A percentile compares a stretch with the other conserved stretches of the same genome.
phyloP scores from a whole-genome alignment of 1,140 invertebrate species.

The Tetraneura akinire region DNA sequence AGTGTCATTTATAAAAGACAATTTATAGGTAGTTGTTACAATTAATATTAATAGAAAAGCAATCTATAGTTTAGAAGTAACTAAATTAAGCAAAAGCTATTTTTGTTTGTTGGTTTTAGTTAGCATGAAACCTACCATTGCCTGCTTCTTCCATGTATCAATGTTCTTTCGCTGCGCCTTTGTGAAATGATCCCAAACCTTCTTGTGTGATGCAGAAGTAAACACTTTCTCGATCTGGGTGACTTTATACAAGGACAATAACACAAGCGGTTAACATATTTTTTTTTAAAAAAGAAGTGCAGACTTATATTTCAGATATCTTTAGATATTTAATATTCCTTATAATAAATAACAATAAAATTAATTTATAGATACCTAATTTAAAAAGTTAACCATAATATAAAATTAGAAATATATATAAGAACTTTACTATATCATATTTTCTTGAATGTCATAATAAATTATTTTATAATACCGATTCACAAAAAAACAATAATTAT shows the following conservation, averaged over 20 bases:
- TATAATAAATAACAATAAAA: not conserved
- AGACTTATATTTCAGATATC: conserved; percentile 5
- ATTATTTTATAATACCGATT: no score
- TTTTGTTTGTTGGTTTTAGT: conserved; percentile 34
- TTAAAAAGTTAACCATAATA: no score
- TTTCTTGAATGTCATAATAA: no score
- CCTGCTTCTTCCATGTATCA: conserved; percentile 95
- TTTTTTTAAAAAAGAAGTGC: conserved; percentile 21
- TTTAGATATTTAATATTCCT: not conserved
- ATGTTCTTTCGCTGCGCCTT: conserved; percentile 98
- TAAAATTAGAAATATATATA: no score
- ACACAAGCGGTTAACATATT: conserved; percentile 49
- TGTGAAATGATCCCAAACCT: conserved; percentile 98
- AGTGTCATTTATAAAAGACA: not conserved
- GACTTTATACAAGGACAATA: conserved; percentile 69
- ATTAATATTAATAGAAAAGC: conserved; percentile 1
- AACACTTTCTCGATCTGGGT: conserved; percentile 97
- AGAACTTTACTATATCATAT: no score
- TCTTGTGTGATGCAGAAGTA: conserved; percentile 89
- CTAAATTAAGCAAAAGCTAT: conserved; percentile 45
- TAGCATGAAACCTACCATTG: conserved; percentile 77
- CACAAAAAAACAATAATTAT: no score
- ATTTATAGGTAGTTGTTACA: not conserved
- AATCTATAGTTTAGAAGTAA: not conserved
- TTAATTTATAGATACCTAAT: not conserved